phyloP scores from a whole-genome alignment of 2,797 vertebrate species.

The Phataginus tetradactyla region DNA sequence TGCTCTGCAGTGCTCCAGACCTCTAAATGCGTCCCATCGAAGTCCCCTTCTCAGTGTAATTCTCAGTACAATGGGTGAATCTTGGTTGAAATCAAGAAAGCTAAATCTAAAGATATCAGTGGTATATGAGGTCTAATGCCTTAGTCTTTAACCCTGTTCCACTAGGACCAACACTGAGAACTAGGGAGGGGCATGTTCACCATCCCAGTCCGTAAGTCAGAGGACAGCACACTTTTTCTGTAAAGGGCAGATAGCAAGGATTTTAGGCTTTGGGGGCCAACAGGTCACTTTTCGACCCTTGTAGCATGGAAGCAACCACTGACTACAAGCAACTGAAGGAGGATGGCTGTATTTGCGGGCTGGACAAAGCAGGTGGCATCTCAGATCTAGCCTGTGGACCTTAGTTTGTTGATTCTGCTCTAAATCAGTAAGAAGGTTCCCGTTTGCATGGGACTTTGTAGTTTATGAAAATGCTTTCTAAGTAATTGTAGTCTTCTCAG shows the following conservation, averaged over 20 bases:
- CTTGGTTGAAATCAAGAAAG: not conserved
- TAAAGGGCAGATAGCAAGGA: not conserved
- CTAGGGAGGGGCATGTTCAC: fast-evolving
- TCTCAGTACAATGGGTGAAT: not conserved
- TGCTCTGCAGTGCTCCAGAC: fast-evolving
- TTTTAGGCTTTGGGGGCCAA: not conserved
- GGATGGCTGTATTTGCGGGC: not conserved
- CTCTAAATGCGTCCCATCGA: not conserved
- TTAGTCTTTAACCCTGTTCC: not conserved
- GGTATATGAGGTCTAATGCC: not conserved
- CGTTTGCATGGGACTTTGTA: not conserved
- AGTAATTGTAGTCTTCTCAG: not conserved
- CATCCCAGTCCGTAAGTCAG: not conserved
- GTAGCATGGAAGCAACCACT: too few species aligned
- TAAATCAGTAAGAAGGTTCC: not conserved
- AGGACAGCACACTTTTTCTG: not conserved
- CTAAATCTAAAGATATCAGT: not conserved
- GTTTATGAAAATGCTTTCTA: not conserved
- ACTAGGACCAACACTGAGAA: not conserved
- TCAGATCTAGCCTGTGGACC: not conserved
- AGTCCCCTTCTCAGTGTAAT: not conserved
- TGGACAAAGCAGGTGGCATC: not conserved
- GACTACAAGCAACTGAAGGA: not conserved
- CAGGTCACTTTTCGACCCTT: not conserved
- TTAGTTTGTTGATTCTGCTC: not conserved